phyloP scores from a whole-genome alignment of 2,888 invertebrate genomes.

The Prosapia bicincta region DNA sequence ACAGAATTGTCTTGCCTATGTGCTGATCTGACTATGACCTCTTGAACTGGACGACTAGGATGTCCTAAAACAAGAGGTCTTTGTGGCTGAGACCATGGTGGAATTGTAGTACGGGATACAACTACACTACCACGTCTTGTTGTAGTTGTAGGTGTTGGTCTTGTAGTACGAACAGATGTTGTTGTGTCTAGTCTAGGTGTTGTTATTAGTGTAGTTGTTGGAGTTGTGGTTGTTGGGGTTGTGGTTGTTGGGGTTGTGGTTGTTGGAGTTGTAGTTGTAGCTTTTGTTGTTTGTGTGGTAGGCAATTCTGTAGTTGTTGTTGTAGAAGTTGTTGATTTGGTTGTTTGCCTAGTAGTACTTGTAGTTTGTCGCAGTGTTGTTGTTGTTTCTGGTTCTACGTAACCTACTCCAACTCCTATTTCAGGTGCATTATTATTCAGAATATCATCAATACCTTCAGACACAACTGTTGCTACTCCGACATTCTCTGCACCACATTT shows the following conservation, averaged over 20 bases:
- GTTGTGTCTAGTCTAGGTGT: conserved; percentile 41
- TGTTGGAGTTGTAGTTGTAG: conserved; percentile 43
- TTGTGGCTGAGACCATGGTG: conserved; percentile 36
- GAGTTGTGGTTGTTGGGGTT: conserved; percentile 31
- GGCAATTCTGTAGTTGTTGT: conserved; percentile 45
- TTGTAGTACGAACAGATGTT: conserved; percentile 39
- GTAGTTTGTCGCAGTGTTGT: conserved; percentile 38
- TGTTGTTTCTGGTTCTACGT: conserved; percentile 45
- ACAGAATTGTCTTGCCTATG: conserved; percentile 82
- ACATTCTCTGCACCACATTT: conserved; percentile 43
- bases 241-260: conserved; percentile 36
- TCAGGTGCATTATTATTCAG: conserved; percentile 47
- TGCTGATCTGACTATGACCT: conserved; percentile 78
- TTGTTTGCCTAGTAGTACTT: conserved; percentile 42
- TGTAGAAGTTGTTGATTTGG: conserved; percentile 37
- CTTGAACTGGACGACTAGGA: conserved; percentile 31
- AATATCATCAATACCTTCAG: conserved; percentile 43
- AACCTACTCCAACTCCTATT: conserved; percentile 34
- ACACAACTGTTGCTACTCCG: conserved; percentile 34
- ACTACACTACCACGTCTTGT: conserved; percentile 34
- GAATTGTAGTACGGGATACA: conserved; percentile 31
- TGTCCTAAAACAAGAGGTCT: conserved; percentile 38
- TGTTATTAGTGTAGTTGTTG: conserved; percentile 34
- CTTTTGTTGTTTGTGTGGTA: conserved; percentile 43
- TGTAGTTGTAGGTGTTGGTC: conserved; percentile 29